Conservation (phyloP, 2,888 invertebrate species). For the Neoaliturus tenellus region DNA sequence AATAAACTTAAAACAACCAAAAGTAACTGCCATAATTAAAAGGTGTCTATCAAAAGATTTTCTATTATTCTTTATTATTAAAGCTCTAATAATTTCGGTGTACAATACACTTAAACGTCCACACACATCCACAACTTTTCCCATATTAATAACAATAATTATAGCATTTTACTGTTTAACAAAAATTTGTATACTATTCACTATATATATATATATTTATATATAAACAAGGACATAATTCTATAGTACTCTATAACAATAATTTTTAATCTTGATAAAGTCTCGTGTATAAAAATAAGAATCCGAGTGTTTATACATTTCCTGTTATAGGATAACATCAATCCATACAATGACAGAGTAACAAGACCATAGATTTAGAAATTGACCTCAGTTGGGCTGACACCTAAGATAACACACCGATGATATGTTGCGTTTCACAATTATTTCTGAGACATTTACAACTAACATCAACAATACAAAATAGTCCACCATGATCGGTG, state of each 20-base stretch:
- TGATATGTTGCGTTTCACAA: conserved; percentile 50
- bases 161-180: conserved; percentile 38
- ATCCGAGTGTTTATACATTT: conserved; percentile 52
- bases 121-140: neutral
- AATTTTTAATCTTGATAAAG: conserved; percentile 45
- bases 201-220: too few relatives aligned
- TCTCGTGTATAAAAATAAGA: conserved; percentile 53
- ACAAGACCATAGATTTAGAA: conserved; percentile 49
- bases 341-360: conserved; percentile 48
- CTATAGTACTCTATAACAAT: conserved; percentile 45
- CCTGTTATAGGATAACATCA: conserved; percentile 47
- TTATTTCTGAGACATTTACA: neutral
- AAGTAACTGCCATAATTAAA: too few relatives aligned
- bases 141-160: conserved; percentile 39
- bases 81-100: neutral
- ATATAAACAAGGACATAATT: conserved; percentile 46
- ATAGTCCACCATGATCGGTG: neutral
- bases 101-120: neutral
- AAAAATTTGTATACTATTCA: conserved; percentile 39
- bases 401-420: conserved; percentile 44
- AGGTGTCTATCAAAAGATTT: too few relatives aligned
- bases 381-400: conserved; percentile 50
- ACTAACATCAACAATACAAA: conserved; percentile 43
- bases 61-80: neutral
- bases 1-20: too few relatives aligned